These are phyloP conservation scores for Nemoura dubitans DNA, from an alignment of 2,888 invertebrate genomes.

Conservation along the genomic window DNA sequence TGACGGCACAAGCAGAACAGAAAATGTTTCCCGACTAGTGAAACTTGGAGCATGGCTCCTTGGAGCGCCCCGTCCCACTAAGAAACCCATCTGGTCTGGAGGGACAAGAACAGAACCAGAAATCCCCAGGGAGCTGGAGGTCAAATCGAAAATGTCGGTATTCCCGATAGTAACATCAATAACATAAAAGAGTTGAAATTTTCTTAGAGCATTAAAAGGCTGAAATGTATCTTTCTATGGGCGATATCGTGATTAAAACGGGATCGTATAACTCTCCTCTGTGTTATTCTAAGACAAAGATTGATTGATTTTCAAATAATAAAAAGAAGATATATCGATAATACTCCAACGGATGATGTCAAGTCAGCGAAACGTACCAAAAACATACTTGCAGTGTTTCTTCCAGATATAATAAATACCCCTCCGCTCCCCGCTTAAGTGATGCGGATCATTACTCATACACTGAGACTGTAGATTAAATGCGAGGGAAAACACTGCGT, in stretches of 20 bases:
- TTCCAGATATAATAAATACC: constrained; percentile 36
- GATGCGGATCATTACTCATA: constrained; percentile 38
- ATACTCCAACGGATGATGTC: constrained; percentile 26
- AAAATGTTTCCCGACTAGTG: constrained; percentile 10
- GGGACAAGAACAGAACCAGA: constrained; percentile 1
- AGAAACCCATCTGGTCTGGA: constrained; percentile 34
- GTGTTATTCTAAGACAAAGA: constrained; percentile 26
- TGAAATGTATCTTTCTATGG: constrained; percentile 31
- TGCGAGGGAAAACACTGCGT: background rate
- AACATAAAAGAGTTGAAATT: constrained; percentile 35
- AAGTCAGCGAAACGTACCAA: constrained; percentile 9
- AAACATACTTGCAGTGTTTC: constrained; percentile 35
- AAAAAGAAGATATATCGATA: constrained; percentile 41
- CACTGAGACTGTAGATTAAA: background rate
- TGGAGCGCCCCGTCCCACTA: background rate
- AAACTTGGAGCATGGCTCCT: constrained; percentile 8
- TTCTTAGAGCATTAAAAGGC: constrained; percentile 17
- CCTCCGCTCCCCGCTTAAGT: constrained; percentile 22
- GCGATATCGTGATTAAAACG: constrained; percentile 40
- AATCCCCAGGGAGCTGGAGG: constrained; percentile 18
- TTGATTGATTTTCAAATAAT: constrained; percentile 40
- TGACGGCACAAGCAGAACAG: constrained; percentile 16
- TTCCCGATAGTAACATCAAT: constrained; percentile 38
- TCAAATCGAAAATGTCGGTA: constrained; percentile 39
- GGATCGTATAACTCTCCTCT: background rate